Conservation (phyloP, 1,140 invertebrate species). For the Cotesia vestalis region DNA sequence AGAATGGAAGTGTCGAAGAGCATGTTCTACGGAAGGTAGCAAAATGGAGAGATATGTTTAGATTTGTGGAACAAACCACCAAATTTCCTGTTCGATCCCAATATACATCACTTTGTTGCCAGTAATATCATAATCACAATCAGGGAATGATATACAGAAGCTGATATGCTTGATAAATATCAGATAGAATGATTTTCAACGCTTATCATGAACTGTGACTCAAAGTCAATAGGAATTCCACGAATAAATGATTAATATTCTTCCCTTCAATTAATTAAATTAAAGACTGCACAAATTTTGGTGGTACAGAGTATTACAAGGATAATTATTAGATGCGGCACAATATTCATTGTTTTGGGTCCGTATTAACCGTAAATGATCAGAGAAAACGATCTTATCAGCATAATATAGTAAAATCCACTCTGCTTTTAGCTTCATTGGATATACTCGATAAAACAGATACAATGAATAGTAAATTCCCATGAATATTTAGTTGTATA, state of each 20-base stretch:
- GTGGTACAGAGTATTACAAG: conserved; percentile 5
- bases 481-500: no score
- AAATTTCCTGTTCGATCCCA: conserved; percentile 64
- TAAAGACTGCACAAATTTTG: background rate
- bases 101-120: conserved; percentile 46
- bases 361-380: conserved; percentile 13
- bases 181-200: no score
- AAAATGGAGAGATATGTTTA: conserved; percentile 41
- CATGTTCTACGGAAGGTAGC: background rate
- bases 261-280: background rate
- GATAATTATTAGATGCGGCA: background rate
- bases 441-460: no score
- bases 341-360: background rate
- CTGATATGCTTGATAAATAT: background rate
- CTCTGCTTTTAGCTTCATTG: conserved; percentile 14
- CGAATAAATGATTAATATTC: background rate
- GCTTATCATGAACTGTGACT: no score
- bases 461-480: no score
- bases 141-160: background rate
- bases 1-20: conserved; percentile 7
- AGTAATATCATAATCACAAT: conserved; percentile 24
- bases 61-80: conserved; percentile 56
- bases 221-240: no score
- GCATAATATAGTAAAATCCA: conserved; percentile 30
- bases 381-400: conserved; percentile 28